Base-by-base conservation (phyloP, 2,888 invertebrate genomes). In the Dynastes hyllus region DNA sequence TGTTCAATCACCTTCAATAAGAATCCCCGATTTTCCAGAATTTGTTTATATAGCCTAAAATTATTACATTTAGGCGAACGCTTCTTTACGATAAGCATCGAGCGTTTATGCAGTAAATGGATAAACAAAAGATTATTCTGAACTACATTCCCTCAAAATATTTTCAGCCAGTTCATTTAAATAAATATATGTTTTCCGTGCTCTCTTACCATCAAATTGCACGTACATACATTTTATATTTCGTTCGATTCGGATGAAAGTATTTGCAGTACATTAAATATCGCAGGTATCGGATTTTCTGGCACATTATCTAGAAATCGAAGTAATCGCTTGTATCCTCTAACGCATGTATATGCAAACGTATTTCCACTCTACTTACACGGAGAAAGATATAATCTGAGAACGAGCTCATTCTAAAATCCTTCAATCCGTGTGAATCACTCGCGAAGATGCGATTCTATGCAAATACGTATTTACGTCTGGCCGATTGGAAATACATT, bases 261-360 rank as follows among this genome's bases (percentile, higher is more conserved):
- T 22, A 16, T 58, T 58, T 5, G 8, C 55, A n/a, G 5, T 13
- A 22, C 22, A 9, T 22, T 61, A 32, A 6, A 13, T 63, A 32
- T 27, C 29, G 13, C 63, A 63, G 27, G 11, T 32, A 32, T 11
- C 29, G 32, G 22, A 63, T 63, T 67, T 45, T 45, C n/a, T 67
- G 9, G 11, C 16, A 27, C 45, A 67, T 32, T 50, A 51, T 67
- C 45, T 50, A 67, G 45, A 22, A 67, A 45, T 50, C 67, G n/a
- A 27, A 45, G 6, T 67, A 67, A 67, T 67, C 45, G 22, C n/a
- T 50, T 27, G 50, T 27, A 67, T 67, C 67, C 67, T 67, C 11
- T 8, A 13, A 29, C 29, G 32, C 29, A 13, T 32, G 27, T 32
- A 67, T 27, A 22, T 67, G 6, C 32, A 40, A 65, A 32, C 22